phyloP scores from a whole-genome alignment of 2,113 vertebrate genomes.

The Arothron firmamentum region DNA sequence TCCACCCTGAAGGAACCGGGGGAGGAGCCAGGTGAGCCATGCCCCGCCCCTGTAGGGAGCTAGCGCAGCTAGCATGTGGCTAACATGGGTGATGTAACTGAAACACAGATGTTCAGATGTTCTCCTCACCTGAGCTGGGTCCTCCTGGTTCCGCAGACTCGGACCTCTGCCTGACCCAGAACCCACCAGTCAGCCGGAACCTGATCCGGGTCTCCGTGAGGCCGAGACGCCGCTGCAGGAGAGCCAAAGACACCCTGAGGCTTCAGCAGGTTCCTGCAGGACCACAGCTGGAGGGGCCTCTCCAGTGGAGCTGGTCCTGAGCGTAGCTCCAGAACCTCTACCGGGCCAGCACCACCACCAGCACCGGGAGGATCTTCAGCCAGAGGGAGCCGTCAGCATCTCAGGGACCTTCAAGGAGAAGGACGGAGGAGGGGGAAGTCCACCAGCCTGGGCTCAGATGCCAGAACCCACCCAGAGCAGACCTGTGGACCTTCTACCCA shows the following conservation, averaged over 20 bases:
- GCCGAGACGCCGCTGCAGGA: too few species aligned
- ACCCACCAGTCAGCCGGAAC: too few species aligned
- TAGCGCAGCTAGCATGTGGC: too few species aligned
- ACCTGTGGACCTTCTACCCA: conserved; percentile 44
- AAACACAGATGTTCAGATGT: too few species aligned
- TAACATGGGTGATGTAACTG: too few species aligned
- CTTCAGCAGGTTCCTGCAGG: not conserved
- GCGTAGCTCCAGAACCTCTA: not conserved
- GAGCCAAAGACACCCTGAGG: not conserved
- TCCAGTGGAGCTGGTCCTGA: not conserved
- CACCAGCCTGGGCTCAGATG: not conserved
- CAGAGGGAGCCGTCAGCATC: not conserved
- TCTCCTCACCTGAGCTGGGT: too few species aligned
- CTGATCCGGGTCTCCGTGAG: too few species aligned
- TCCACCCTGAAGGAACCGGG: too few species aligned
- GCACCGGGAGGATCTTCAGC: not conserved
- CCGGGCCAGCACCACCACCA: not conserved
- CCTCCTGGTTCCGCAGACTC: too few species aligned
- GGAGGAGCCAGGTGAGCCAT: too few species aligned
- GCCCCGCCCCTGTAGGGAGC: too few species aligned
- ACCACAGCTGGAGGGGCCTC: not conserved
- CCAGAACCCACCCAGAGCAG: not conserved
- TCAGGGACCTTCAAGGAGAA: not conserved
- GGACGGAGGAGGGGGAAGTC: not conserved
- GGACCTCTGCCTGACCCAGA: too few species aligned